Evolutionary conservation across 2,113 vertebrate genomes (phyloP).

Genomic region (Gadus macrocephalus): DNA sequence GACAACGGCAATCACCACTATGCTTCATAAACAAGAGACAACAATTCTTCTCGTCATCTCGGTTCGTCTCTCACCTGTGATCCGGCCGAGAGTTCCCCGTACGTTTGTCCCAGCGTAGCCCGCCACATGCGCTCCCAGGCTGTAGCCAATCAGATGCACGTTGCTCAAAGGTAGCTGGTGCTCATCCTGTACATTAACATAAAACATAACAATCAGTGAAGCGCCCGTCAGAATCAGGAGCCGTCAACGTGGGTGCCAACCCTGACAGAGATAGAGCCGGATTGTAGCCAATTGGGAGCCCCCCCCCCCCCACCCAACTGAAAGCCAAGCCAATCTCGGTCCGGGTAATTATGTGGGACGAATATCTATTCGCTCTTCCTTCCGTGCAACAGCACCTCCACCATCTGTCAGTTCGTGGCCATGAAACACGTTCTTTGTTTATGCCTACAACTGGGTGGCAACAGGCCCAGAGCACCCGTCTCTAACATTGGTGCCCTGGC

Average conservation of each 20-base stretch:
- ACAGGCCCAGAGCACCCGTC: slow-evolving; percentile 23
- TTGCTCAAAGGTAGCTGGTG: slow-evolving; percentile 73
- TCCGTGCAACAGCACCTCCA: slow-evolving; percentile 39
- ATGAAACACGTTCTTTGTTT: slow-evolving; percentile 40
- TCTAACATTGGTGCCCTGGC: slow-evolving; percentile 8
- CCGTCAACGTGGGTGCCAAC: slow-evolving; percentile 16
- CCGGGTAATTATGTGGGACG: not conserved
- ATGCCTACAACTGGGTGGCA: slow-evolving; percentile 38
- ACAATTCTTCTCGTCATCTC: too few species aligned
- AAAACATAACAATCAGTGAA: not conserved
- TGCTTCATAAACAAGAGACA: too few species aligned
- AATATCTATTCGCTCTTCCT: too few species aligned
- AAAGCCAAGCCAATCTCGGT: slow-evolving; percentile 27
- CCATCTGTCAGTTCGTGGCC: slow-evolving; percentile 43
- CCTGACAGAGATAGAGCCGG: slow-evolving; percentile 20
- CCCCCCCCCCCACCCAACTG: not conserved
- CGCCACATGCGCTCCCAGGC: slow-evolving; percentile 90
- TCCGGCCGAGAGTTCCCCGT: slow-evolving; percentile 82
- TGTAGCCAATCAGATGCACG: slow-evolving; percentile 93
- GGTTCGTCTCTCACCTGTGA: slow-evolving; percentile 77
- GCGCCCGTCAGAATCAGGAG: slow-evolving; percentile 18
- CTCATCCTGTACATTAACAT: slow-evolving; percentile 71
- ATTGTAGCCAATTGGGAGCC: slow-evolving; percentile 17
- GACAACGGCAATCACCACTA: too few species aligned
- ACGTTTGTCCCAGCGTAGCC: slow-evolving; percentile 87